Evolutionary conservation across 1,140 invertebrate species (phyloP).

Genomic region (Eufriesea mexicana): DNA sequence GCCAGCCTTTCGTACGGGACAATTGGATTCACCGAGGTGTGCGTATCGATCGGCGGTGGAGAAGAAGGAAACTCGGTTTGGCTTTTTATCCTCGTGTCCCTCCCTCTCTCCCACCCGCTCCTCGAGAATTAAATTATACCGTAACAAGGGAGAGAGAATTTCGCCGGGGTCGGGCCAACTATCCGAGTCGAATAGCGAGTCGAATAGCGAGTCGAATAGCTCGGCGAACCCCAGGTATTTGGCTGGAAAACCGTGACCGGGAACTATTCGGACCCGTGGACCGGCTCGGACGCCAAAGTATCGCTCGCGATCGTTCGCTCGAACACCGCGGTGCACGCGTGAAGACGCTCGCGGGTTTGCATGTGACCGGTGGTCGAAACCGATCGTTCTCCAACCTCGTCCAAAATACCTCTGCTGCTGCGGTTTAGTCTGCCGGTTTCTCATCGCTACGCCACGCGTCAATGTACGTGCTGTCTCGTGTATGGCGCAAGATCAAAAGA

Average conservation of each 20-base stretch:
- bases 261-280: conserved; percentile 36
- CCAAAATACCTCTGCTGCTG: conserved; percentile 83
- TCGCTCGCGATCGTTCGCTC: conserved; percentile 42
- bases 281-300: conserved; percentile 19
- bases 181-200: not conserved
- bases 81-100: not conserved
- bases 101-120: not conserved
- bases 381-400: conserved; percentile 74
- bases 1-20: not conserved
- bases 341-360: conserved; percentile 24
- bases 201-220: conserved; percentile 2
- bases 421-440: conserved; percentile 80
- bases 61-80: not conserved
- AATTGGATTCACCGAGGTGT: not conserved
- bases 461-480: conserved; percentile 66
- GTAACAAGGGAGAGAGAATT: not conserved
- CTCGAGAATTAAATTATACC: not conserved
- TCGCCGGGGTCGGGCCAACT: no score
- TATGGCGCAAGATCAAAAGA: conserved; percentile 76
- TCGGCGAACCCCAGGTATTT: not conserved
- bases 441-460: conserved; percentile 52
- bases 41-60: not conserved
- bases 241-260: not conserved
- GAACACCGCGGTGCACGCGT: conserved; percentile 30
- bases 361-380: no score